Evolutionary conservation across 2,797 vertebrate species (phyloP).

Genomic region (Parauchenoglanis punctatus): DNA sequence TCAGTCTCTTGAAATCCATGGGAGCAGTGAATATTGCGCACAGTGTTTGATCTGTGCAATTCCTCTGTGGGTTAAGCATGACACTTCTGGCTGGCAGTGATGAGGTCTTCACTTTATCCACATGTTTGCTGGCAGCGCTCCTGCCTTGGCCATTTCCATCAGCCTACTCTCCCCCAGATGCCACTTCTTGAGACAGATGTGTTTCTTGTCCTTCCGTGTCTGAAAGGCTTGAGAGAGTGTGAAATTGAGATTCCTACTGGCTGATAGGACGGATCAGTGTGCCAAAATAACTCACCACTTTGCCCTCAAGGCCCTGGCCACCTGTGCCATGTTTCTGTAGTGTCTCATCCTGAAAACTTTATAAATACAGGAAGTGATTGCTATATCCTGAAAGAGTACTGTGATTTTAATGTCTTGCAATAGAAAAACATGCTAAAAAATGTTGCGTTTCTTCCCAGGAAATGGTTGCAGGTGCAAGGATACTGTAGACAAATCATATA

Average conservation of each 20-base stretch:
- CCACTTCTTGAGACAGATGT: slow-evolving; percentile 69
- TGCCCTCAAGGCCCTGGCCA: not conserved
- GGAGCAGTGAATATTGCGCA: not conserved
- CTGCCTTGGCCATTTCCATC: slow-evolving; percentile 37
- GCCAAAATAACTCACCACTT: slow-evolving; percentile 32
- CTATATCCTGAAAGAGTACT: not conserved
- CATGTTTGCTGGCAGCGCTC: slow-evolving; percentile 45
- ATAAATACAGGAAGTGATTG: not conserved
- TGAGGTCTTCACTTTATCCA: slow-evolving; percentile 43
- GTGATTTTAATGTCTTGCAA: not conserved
- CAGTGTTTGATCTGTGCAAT: not conserved
- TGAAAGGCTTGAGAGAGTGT: slow-evolving; percentile 48
- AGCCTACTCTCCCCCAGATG: slow-evolving; percentile 65
- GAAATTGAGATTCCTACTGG: slow-evolving; percentile 28
- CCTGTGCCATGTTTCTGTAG: not conserved
- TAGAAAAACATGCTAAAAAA: not conserved
- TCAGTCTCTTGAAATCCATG: not conserved
- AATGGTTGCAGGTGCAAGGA: not conserved
- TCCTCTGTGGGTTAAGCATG: slow-evolving; percentile 10
- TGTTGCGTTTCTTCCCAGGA: not conserved
- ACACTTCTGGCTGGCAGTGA: slow-evolving; percentile 20
- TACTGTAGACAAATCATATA: not conserved
- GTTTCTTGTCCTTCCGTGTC: slow-evolving; percentile 46
- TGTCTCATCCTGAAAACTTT: not conserved
- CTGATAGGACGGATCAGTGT: slow-evolving; percentile 10